Evolutionary conservation across 1,140 invertebrate species (phyloP), one percentile per base, ranked within the genome.

Genomic region (Linepithema humile): DNA sequence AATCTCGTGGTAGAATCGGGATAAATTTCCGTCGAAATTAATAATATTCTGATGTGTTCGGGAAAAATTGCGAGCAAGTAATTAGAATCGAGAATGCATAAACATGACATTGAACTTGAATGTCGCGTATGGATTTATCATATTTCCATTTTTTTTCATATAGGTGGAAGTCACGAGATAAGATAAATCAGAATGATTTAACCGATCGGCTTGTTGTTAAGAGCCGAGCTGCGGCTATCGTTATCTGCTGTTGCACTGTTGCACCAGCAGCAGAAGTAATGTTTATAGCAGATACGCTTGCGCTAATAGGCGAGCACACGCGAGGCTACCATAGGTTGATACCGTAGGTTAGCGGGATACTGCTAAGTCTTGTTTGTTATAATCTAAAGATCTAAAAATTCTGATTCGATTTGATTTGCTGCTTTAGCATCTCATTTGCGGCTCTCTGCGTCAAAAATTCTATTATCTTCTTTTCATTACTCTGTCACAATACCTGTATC

Each of bases 271-370:
- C 45, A 80, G 35, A 69, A 77, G 20, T 77, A 77, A 80, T 70
- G 64, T 69, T 80, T 69, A 80, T 67, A 43, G 75, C 75, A 69
- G 17, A 78, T 69, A 78, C 20, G 45, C 75, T 55, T 78, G 48
- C 35, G 20, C 64, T 80, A 80, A 80, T 80, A 80, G 64, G 35
- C 64, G n/a, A 70, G 64, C 64, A 80, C 75, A 80, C 64, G 75
- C 75, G 26, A 80, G 17, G 38, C 62, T 70, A 69, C 50, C 64
- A 35, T 53, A 23, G n/a, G n/a, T n/a, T n/a, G 50, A 55, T 45
- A 69, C 55, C 45, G 64, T 45, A 38, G n/a, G n/a, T n/a, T n/a
- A n/a, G 50, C 26, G n/a, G 35, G 65, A 80, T 69, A 80, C 64
- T 32, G 35, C 32, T 29, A 35, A 38, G 50, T 70, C 62, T 69